Evolutionary conservation across 2,888 invertebrate species (phyloP).

Genomic region (Hemistola chrysoprasaria): DNA sequence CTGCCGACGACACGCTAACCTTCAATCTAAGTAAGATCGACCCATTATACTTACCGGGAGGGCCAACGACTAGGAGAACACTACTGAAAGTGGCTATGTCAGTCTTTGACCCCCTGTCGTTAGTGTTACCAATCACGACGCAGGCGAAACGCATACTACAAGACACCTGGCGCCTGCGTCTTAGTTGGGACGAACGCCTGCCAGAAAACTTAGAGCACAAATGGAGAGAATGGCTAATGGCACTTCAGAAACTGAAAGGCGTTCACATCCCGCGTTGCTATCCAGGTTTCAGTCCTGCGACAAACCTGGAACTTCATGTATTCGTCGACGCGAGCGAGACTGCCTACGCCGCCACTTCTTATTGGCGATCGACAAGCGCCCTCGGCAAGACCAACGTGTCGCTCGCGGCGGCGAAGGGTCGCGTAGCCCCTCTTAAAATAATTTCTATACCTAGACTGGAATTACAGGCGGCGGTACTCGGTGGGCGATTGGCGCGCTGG

Average conservation of each 20-base stretch:
- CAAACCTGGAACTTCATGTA: slow-evolving; percentile 14
- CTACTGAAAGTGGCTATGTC: not conserved
- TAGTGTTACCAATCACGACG: not conserved
- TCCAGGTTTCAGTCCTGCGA: slow-evolving; percentile 13
- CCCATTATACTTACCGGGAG: not conserved
- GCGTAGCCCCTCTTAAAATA: not conserved
- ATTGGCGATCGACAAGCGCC: slow-evolving; percentile 10
- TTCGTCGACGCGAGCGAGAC: too few relatives aligned
- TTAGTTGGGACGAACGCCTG: not conserved
- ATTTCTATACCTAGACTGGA: slow-evolving; percentile 9
- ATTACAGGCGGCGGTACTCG: slow-evolving; percentile 10
- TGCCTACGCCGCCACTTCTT: slow-evolving; percentile 17
- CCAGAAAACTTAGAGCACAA: not conserved
- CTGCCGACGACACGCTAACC: not conserved
- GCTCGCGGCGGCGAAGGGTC: too few relatives aligned
- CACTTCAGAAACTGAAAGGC: not conserved
- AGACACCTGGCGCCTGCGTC: not conserved
- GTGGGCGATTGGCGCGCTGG: slow-evolving; percentile 8
- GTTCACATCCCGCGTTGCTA: slow-evolving; percentile 8
- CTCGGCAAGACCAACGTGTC: slow-evolving; percentile 1
- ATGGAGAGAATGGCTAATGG: not conserved
- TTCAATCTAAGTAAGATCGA: not conserved
- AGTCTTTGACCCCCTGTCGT: not conserved
- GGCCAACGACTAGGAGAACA: not conserved
- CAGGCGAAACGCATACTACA: not conserved